Conservation (phyloP, 2,888 invertebrate genomes). For the Eupithecia pulchellata region DNA sequence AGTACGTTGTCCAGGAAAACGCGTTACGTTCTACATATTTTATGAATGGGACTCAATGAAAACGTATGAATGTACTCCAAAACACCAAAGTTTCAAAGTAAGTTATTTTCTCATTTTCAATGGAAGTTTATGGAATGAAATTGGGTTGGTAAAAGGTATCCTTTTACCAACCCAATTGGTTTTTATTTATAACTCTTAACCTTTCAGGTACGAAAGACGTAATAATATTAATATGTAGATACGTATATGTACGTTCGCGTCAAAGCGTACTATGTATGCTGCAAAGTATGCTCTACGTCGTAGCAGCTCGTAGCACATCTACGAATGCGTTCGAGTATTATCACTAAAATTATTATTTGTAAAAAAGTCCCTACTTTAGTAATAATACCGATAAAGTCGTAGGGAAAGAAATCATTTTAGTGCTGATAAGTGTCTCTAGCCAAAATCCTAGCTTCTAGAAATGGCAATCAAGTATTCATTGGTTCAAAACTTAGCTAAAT, state of each 20-base stretch:
- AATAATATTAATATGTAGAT: background rate
- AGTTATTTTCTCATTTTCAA: slow-evolving; percentile 27
- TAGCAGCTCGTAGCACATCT: background rate
- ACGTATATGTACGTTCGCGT: background rate
- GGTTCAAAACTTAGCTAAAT: too few relatives aligned
- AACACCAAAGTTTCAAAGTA: background rate
- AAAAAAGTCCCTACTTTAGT: too few relatives aligned
- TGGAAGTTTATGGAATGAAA: slow-evolving; percentile 23
- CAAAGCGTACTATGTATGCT: too few relatives aligned
- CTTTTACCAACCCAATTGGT: too few relatives aligned
- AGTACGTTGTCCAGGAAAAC: slow-evolving; percentile 44
- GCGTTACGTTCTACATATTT: slow-evolving; percentile 18
- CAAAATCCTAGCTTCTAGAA: too few relatives aligned
- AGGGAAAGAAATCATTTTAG: too few relatives aligned
- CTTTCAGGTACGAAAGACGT: background rate
- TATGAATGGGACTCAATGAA: slow-evolving; percentile 1
- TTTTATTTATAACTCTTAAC: background rate
- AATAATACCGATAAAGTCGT: too few relatives aligned
- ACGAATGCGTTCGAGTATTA: background rate
- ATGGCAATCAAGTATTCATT: too few relatives aligned
- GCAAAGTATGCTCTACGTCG: background rate
- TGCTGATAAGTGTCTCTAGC: too few relatives aligned
- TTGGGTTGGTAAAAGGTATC: background rate
- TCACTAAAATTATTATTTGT: too few relatives aligned
- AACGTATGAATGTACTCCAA: background rate